Evolutionary conservation across 2,113 vertebrate species (phyloP).

Genomic region (Erinaceus europaeus): DNA sequence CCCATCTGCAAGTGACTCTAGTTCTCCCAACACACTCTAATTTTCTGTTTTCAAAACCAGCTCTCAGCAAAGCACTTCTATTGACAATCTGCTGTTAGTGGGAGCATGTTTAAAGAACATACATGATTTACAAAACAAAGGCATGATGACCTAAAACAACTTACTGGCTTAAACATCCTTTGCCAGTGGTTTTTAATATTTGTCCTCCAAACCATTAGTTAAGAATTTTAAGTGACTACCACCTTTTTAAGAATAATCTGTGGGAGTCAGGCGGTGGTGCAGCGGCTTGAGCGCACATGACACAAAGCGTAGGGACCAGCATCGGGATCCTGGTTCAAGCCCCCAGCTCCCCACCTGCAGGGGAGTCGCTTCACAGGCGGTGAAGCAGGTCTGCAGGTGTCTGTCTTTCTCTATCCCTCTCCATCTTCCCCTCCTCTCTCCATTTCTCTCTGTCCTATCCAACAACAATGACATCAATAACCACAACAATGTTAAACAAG

Average conservation of each 20-base stretch:
- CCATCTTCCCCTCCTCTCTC: too few species aligned
- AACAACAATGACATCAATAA: too few species aligned
- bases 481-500: too few species aligned
- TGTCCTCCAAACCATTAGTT: neutral
- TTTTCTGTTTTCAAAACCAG: neutral
- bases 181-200: neutral
- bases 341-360: too few species aligned
- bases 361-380: too few species aligned
- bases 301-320: too few species aligned
- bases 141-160: neutral
- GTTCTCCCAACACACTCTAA: neutral
- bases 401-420: too few species aligned
- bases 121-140: slow-evolving; percentile 30
- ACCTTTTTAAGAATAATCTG: neutral
- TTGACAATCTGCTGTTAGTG: neutral
- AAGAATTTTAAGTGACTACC: neutral
- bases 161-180: neutral
- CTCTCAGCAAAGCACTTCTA: neutral
- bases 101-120: neutral
- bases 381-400: too few species aligned
- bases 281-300: too few species aligned
- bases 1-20: neutral
- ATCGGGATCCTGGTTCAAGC: too few species aligned
- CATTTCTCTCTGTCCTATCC: too few species aligned
- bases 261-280: too few species aligned